These are phyloP conservation scores for Eilema caniola DNA, from an alignment of 2,888 invertebrate species.

Conservation along the genomic window DNA sequence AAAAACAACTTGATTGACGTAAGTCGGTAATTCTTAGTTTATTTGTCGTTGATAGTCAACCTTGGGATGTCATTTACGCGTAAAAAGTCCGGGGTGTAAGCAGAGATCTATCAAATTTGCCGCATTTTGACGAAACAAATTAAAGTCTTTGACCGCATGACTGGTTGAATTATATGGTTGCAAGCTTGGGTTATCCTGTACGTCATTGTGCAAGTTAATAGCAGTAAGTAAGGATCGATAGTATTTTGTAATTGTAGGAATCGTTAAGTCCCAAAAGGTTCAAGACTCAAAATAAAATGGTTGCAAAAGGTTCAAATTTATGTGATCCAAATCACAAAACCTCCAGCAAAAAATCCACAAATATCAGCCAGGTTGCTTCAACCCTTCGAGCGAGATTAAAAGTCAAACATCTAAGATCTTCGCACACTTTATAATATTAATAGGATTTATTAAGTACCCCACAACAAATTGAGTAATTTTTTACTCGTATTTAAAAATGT, in stretches of 20 bases:
- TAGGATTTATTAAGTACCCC: too few species aligned
- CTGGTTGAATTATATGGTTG: conserved; percentile 1
- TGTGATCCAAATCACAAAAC: too few species aligned
- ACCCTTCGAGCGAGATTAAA: too few species aligned
- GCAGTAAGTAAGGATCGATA: conserved; percentile 4
- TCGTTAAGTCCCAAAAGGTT: too few species aligned
- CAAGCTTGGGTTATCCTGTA: background rate
- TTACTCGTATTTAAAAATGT: too few species aligned
- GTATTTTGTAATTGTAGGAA: background rate
- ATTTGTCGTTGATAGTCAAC: conserved; percentile 1
- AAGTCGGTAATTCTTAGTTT: conserved; percentile 9
- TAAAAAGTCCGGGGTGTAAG: background rate
- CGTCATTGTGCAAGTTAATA: background rate
- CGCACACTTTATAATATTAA: too few species aligned
- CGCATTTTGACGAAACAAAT: background rate
- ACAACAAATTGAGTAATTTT: too few species aligned
- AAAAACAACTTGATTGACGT: conserved; percentile 23
- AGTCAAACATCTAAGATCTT: too few species aligned
- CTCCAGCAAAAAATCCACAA: too few species aligned
- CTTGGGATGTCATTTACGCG: background rate
- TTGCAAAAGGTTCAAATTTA: too few species aligned
- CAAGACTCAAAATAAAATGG: too few species aligned
- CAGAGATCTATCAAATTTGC: background rate
- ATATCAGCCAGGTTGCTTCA: too few species aligned
- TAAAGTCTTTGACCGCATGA: conserved; percentile 1